phyloP scores from a whole-genome alignment of 2,888 invertebrate genomes.

The Nomada ferruginata region DNA sequence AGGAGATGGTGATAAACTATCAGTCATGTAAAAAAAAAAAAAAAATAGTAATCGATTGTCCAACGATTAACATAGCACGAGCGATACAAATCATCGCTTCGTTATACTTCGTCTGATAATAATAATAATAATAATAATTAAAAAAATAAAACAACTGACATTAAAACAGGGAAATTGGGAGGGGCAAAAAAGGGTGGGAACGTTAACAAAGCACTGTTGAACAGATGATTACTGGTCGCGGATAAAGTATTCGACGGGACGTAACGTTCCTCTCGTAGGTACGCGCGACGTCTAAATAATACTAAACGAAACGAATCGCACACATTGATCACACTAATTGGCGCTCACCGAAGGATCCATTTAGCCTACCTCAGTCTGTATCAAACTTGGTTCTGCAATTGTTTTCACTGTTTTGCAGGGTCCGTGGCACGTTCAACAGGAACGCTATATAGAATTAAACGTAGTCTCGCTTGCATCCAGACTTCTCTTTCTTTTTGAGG shows the following conservation, averaged over 20 bases:
- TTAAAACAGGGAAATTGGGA: too few species aligned
- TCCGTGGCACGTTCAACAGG: constrained; percentile 77
- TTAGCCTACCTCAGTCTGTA: constrained; percentile 72
- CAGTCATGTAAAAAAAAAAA: constrained; percentile 36
- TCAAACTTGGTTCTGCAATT: constrained; percentile 67
- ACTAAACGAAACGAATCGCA: constrained; percentile 46
- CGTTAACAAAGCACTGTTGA: constrained; percentile 8
- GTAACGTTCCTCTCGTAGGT: constrained; percentile 5
- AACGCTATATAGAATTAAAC: constrained; percentile 69
- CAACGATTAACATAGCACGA: constrained; percentile 32
- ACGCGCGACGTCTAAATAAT: constrained; percentile 40
- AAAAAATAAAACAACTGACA: neutral
- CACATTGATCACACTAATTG: constrained; percentile 46
- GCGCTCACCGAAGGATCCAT: constrained; percentile 56
- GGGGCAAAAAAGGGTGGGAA: neutral
- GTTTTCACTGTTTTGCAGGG: constrained; percentile 62
- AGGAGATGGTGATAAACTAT: constrained; percentile 14
- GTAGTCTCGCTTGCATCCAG: constrained; percentile 77
- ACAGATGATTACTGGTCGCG: neutral
- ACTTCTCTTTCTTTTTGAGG: constrained; percentile 75
- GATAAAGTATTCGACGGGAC: constrained; percentile 13
- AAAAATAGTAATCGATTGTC: constrained; percentile 22
- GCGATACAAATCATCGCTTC: constrained; percentile 23
- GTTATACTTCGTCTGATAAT: constrained; percentile 31
- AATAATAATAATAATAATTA: neutral